Conservation (phyloP, 2,888 invertebrate genomes). For the Chrysopilus asiliformis region DNA sequence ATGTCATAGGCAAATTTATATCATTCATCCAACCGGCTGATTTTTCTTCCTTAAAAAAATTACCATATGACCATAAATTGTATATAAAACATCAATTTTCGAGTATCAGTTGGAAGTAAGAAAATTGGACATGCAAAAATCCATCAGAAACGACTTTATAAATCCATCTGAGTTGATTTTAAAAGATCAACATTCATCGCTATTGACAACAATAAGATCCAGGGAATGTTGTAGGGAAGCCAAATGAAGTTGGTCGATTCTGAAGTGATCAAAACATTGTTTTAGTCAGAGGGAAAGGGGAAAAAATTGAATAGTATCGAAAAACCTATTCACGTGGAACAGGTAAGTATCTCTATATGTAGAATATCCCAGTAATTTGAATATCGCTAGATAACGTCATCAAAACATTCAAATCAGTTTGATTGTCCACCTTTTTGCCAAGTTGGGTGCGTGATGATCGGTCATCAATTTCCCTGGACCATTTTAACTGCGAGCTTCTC, state of each 20-base stretch:
- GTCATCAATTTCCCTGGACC: constrained; percentile 11
- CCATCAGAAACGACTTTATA: constrained; percentile 13
- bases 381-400: constrained; percentile 15
- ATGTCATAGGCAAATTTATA: too few species aligned
- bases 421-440: constrained; percentile 5
- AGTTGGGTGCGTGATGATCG: constrained; percentile 13
- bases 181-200: constrained; percentile 5
- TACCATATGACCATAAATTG: constrained; percentile 15
- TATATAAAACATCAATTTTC: constrained; percentile 4
- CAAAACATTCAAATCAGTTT: constrained; percentile 14
- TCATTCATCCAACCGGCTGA: too few species aligned
- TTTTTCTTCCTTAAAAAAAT: constrained; percentile 4
- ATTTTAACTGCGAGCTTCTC: not conserved
- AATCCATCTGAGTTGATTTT: too few species aligned
- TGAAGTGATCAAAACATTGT: too few species aligned
- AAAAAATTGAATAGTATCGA: too few species aligned
- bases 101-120: constrained; percentile 6
- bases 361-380: constrained; percentile 13
- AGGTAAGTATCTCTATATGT: too few species aligned
- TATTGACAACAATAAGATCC: not conserved
- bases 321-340: too few species aligned
- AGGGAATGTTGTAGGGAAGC: too few species aligned
- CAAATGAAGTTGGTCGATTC: too few species aligned
- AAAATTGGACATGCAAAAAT: constrained; percentile 8
- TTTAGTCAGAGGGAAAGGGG: too few species aligned